Evolutionary conservation across 2,113 vertebrate genomes (phyloP), one percentile per base, ranked within the genome.

Genomic region (Laticauda laticaudata): DNA sequence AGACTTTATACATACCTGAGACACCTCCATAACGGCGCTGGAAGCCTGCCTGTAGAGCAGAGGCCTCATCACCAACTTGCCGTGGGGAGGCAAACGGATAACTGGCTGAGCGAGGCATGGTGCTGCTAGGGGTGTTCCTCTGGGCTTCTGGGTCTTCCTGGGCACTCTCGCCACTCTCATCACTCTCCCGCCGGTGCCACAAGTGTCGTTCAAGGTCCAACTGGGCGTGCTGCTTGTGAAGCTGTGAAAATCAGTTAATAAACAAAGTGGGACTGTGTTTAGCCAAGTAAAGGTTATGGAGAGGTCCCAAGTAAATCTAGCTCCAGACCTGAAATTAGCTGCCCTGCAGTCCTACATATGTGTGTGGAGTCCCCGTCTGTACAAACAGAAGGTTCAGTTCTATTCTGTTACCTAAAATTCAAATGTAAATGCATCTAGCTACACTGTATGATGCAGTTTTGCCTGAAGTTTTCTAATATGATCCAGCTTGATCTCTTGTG

Each of bases 111-210:
- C 98, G 98, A 5, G 99, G 99, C 64, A 98, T 97, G 81, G 96
- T 95, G 1, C 95, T 94, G 64, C 95, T 8, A 0, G 99, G 92
- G 92, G 96, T 94, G 43, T 97, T 96, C 1, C 96, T 97, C 86
- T 97, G 98, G 2, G 93, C 95, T 0, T 97, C 97, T 53, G 96
- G 90, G 93, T 99, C 99, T 39, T 99, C 99, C 0, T 98, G 98
- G 89, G 98, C 94, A 0, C 99, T 99, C 96, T 99, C 99, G 4
- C 99, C 98, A 56, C 99, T 99, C 95, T 99, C 99, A 0, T 99
- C 99, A 0, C 99, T 99, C 94, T 99, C 99, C 93, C 98, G 98
- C 11, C 99, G 97, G 97, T 99, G 99, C 99, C 99, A 99, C 5
- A 98, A 98, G 94, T 99, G 99, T 55, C 99, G 97, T 43, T 99